Base-by-base conservation (phyloP, 2,888 invertebrate genomes). In the Psylliodes chrysocephalus region DNA sequence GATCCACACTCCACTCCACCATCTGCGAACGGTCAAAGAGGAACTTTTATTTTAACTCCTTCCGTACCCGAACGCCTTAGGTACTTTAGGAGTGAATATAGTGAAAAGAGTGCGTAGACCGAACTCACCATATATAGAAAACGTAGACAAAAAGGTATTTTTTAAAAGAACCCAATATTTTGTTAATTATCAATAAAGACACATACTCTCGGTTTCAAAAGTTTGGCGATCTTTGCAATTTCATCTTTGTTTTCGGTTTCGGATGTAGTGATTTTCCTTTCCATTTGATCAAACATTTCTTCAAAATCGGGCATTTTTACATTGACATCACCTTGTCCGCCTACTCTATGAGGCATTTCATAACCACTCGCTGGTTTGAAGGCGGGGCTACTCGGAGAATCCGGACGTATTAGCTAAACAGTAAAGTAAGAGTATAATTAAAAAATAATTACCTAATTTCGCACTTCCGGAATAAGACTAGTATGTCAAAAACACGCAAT, bases 121-220 rank as follows among this genome's bases (percentile, higher is more conserved):
- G n/a, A n/a, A 28, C 4, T 6, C 8, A 28, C 4, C 4, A 28
- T 6, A 8, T 28, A 4, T 28, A 28, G 8, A 28, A 28, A 28
- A 28, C 1, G 33, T 33, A 7, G 19, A 33, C 1, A 35, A 30
- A 49, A 14, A 6, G 5, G 17, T 12, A 22, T 10, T 28, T 6
- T 28, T 6, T 28, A 28, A 28, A 28, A n/a, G 8, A 4, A 28
- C 8, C 28, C 8, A 28, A 28, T 6, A 28, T 28, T 28, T 28
- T 28, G n/a, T n/a, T n/a, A n/a, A n/a, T n/a, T n/a, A 35, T 35
- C 30, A 14, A 1, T 15, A 33, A 40, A 30, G 10, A 7, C 12
- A 56, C 68, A 71, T 63, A 78, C 78, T 63, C 56, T 64, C 0
- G 70, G 67, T 33, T 67, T 70, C 6, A 76, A 69, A 10, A 74